These are phyloP conservation scores for Alouatta palliata DNA, from an alignment of 2,113 vertebrate species.

Conservation along the genomic window DNA sequence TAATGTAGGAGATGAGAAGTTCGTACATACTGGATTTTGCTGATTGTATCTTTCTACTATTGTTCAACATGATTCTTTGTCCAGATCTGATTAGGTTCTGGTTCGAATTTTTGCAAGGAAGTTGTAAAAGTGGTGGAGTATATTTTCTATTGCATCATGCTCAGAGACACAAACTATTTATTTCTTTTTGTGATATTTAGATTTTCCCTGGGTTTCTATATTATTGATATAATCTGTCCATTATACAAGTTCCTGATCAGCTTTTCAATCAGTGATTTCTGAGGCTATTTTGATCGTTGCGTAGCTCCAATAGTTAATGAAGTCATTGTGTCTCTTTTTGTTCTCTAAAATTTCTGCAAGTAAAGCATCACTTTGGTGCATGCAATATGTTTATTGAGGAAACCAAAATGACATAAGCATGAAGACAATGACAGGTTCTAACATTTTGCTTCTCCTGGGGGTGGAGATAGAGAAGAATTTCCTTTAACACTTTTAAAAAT, in stretches of 20 bases:
- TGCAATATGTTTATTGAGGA: constrained; percentile 67
- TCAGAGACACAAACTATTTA: neutral
- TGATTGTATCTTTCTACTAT: neutral
- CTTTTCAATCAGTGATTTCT: neutral
- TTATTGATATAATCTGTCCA: neutral
- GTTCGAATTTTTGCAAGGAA: neutral
- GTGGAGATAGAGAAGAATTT: constrained; percentile 68
- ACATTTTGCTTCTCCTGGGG: constrained; percentile 66
- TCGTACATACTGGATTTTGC: neutral
- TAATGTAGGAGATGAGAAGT: neutral
- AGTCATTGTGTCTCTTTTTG: constrained; percentile 65
- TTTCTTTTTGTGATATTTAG: neutral
- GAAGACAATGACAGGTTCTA: constrained; percentile 70
- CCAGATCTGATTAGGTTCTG: neutral
- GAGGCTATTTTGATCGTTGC: neutral
- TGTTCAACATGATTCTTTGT: neutral
- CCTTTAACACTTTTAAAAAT: constrained; percentile 68
- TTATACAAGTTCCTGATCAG: neutral
- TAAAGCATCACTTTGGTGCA: constrained; percentile 71
- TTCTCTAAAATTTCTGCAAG: constrained; percentile 71
- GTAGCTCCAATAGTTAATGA: neutral
- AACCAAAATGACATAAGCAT: constrained; percentile 54
- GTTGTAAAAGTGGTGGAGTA: neutral
- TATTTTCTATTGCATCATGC: neutral
- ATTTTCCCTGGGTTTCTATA: neutral